These are phyloP conservation scores for Psammodynastes pulverulentus DNA, from an alignment of 2,113 vertebrate genomes.

Conservation along the genomic window DNA sequence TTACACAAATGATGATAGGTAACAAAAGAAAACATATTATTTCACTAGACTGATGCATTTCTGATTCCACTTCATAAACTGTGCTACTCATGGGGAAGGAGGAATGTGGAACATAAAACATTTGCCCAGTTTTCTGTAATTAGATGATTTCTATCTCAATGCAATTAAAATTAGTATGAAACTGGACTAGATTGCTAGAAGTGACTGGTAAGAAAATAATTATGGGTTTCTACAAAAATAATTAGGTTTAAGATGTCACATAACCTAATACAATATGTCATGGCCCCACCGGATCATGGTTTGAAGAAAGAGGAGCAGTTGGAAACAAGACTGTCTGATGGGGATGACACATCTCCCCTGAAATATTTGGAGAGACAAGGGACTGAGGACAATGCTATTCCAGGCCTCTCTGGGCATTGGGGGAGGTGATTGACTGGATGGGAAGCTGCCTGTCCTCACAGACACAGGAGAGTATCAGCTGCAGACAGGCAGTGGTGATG, in stretches of 20 bases:
- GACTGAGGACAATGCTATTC: background rate
- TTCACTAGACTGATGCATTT: constrained; percentile 32
- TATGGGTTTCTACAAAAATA: background rate
- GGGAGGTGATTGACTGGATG: background rate
- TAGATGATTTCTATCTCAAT: constrained; percentile 1
- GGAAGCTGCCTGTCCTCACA: background rate
- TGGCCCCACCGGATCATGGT: background rate
- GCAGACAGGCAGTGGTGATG: background rate
- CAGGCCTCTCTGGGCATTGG: background rate
- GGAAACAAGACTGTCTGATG: background rate
- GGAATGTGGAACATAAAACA: constrained; percentile 1
- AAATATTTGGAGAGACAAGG: background rate
- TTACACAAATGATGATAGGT: background rate
- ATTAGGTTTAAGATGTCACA: background rate
- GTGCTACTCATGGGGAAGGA: constrained; percentile 3
- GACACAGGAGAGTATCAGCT: background rate
- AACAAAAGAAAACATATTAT: background rate
- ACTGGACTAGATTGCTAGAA: background rate
- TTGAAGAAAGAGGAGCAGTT: background rate
- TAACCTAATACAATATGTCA: background rate
- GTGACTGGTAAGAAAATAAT: background rate
- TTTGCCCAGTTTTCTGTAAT: constrained; percentile 20
- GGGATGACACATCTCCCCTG: background rate
- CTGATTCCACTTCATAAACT: constrained; percentile 35
- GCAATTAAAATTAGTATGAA: constrained; percentile 19